Evolutionary conservation across 2,888 invertebrate genomes (phyloP), one percentile per base, ranked within the genome.

Genomic region (Harpalus rufipes): DNA sequence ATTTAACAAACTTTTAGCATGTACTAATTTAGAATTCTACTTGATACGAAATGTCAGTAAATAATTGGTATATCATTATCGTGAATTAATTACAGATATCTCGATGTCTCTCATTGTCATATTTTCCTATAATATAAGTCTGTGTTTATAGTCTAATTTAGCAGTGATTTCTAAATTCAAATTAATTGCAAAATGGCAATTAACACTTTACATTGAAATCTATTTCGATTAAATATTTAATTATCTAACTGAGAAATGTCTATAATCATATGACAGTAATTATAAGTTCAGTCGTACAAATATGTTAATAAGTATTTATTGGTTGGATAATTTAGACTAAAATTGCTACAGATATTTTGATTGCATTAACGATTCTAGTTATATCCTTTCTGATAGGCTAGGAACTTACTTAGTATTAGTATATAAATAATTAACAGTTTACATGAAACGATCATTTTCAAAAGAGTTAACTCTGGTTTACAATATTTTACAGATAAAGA

Each of bases 51-150:
- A 51, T 51, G 44, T 51, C 44, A 51, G 44, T 51, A 51, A 51
- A 51, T 51, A 51, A 51, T 51, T 51, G 44, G 44, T 51, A 51
- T 51, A 51, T 51, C 12, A 51, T 51, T 51, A 51, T 44, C 44
- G 44, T 51, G 12, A 12, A 51, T 51, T 51, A 51, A 51, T 51
- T 51, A 51, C 44, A 8, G 44, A 32, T 51, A 51, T 51, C 44
- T 51, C 10, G 8, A 51, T 12, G 44, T 51, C 44, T 12, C 8
- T 51, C 44, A 51, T 51, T 51, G 44, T 51, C 44, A 10, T 51
- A 51, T 51, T 51, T 51, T 51, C 32, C 44, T 51, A 10, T 51
- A 51, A 51, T 51, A 51, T 12, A 51, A 51, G 44, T 51, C 44
- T 51, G 44, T 51, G 44, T 51, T 51, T 51, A 51, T 51, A 12